Percentiles rank a stretch among this genome's conserved stretches.
Conservation (phyloP, 2,888 invertebrate species). For the Nephrotoma appendiculata region DNA sequence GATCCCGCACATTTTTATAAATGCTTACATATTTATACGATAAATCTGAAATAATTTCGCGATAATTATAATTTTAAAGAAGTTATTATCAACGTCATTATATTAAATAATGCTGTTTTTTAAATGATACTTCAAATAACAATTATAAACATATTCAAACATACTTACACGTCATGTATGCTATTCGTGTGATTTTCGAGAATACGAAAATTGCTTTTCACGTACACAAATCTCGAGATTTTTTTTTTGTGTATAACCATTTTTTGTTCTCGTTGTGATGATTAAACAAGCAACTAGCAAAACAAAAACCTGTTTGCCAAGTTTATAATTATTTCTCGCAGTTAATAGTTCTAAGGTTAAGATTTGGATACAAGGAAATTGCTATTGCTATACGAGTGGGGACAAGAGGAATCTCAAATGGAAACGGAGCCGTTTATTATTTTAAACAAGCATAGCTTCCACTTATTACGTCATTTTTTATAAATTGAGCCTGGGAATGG, state of each 20-base stretch:
- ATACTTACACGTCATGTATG: not conserved
- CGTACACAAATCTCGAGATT: not conserved
- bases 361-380: not conserved
- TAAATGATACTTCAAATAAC: not conserved
- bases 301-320: not conserved
- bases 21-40: not conserved
- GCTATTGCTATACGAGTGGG: too few relatives aligned
- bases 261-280: not conserved
- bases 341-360: not conserved
- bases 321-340: not conserved
- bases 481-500: too few relatives aligned
- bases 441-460: too few relatives aligned
- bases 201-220: not conserved
- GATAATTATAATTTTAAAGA: not conserved
- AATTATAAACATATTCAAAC: not conserved
- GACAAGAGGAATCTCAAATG: too few relatives aligned
- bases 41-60: not conserved
- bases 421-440: too few relatives aligned
- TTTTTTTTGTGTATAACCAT: not conserved
- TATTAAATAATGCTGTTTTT: not conserved
- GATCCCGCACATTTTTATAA: not conserved
- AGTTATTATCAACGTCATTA: not conserved
- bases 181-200: not conserved
- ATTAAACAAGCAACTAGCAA: not conserved
- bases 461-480: too few relatives aligned